A percentile compares a stretch with the other conserved stretches of the same genome.
Evolutionary conservation across 2,888 invertebrate genomes (phyloP).

Genomic region (Thereva unica): DNA sequence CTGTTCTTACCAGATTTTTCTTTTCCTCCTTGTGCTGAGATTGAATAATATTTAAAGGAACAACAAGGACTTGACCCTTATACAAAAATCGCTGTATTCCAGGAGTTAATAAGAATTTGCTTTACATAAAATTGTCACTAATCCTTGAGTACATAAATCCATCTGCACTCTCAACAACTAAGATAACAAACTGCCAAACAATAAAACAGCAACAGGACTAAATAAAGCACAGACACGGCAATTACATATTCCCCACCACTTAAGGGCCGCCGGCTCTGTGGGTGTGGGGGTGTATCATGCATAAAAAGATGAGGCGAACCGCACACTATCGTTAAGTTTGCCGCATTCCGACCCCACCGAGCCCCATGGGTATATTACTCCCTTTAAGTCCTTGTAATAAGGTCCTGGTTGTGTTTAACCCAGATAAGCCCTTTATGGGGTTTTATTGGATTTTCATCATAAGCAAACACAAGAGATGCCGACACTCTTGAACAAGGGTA

Average conservation of each 20-base stretch:
- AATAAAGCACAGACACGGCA: slow-evolving; percentile 13
- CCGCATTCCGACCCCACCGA: slow-evolving; percentile 15
- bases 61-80: background rate
- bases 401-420: slow-evolving; percentile 40
- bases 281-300: slow-evolving; percentile 21
- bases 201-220: slow-evolving; percentile 21
- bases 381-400: slow-evolving; percentile 28
- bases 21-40: background rate
- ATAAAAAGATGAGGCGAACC: slow-evolving; percentile 34
- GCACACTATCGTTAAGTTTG: slow-evolving; percentile 25
- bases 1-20: background rate
- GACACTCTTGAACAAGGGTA: background rate
- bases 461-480: slow-evolving; percentile 25
- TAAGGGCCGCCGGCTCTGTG: background rate
- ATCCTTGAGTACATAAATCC: slow-evolving; percentile 32
- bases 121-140: slow-evolving; percentile 19
- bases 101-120: background rate
- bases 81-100: background rate
- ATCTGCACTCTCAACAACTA: background rate
- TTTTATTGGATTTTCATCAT: slow-evolving; percentile 40
- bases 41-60: background rate
- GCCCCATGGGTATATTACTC: slow-evolving; percentile 1
- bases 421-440: slow-evolving; percentile 40
- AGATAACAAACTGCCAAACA: slow-evolving; percentile 2
- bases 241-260: slow-evolving; percentile 10